phyloP scores from a whole-genome alignment of 2,888 invertebrate species.

The Rapana venosa region DNA sequence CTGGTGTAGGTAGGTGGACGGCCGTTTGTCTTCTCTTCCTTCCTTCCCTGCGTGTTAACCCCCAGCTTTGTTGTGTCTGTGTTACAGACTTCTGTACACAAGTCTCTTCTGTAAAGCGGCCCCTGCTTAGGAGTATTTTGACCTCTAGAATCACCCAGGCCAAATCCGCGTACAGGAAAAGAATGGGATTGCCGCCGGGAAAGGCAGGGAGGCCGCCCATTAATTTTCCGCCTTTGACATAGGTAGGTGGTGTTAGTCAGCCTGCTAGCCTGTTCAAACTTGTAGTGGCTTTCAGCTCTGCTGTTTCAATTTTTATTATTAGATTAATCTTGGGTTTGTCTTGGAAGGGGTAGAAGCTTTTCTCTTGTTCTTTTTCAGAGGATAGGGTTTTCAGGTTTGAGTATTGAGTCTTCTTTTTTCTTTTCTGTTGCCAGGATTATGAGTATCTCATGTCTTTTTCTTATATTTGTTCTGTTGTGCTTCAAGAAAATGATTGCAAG shows the following conservation, averaged over 20 bases:
- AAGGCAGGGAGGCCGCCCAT: conserved; percentile 21
- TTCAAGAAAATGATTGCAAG: no score
- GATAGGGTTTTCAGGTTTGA: no score
- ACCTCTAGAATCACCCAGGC: conserved; percentile 35
- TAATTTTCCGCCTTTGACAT: background rate
- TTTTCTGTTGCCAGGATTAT: no score
- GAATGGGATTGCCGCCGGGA: conserved; percentile 2
- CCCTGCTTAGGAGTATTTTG: conserved; percentile 16
- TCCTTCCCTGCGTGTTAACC: background rate
- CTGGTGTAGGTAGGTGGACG: conserved; percentile 28
- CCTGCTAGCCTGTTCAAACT: no score
- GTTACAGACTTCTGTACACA: conserved; percentile 29
- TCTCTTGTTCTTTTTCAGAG: no score
- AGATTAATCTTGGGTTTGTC: no score
- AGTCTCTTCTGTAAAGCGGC: conserved; percentile 1
- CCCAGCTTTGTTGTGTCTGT: conserved; percentile 9
- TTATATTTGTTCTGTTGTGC: no score
- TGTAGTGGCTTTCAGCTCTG: no score
- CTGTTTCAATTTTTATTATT: no score
- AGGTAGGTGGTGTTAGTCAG: conserved; percentile 10
- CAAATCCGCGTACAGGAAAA: conserved; percentile 28
- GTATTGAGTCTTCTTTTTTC: no score
- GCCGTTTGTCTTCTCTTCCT: background rate
- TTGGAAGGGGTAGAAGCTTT: no score
- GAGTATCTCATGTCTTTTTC: no score